Evolutionary conservation across 2,888 invertebrate species (phyloP), one percentile per base, ranked within the genome.

Genomic region (Craniophora ligustri): DNA sequence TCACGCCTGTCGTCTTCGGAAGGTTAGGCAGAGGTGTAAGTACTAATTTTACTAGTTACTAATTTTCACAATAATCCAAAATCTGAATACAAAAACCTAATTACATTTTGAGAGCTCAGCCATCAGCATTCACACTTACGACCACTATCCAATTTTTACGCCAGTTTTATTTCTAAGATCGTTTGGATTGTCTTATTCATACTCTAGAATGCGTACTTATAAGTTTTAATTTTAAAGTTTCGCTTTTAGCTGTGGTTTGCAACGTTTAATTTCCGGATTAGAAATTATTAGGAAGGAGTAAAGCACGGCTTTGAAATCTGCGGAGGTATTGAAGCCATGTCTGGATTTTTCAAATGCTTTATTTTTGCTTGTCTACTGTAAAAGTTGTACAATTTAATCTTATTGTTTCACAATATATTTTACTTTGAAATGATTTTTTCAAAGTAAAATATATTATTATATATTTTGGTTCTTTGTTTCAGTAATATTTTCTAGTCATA

Each of bases 161-260:
- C n/a, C n/a, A n/a, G n/a, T n/a, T n/a, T n/a, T n/a, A n/a, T n/a
- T n/a, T n/a, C n/a, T n/a, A n/a, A n/a, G n/a, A n/a, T 23, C 0
- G 10, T 4, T 26, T n/a, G n/a, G n/a, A n/a, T 67, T 7, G 18
- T 32, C 30, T 23, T 8, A 40, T 50, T 44, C 21, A 14, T 67
- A 40, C 61, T 31, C 18, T 3, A 31, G 26, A 13, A 14, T 13
- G 76, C 76, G 71, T 81, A 84, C 84, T 84, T 79, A 82, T 85
- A 84, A 86, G 84, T 89, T 89, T 87, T 85, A 87, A 88, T 89
- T 89, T 86, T 82, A 87, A 88, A 88, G 82, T 87, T 90, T 86
- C 75, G 84, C 82, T 82, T 81, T 85, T 81, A 76, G 67, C 81
- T 70, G 77, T 71, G 74, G 84, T 79, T 79, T 81, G 85, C 86